Evolutionary conservation across 2,888 invertebrate genomes (phyloP).

Genomic region (Hypomecis atomaria): DNA sequence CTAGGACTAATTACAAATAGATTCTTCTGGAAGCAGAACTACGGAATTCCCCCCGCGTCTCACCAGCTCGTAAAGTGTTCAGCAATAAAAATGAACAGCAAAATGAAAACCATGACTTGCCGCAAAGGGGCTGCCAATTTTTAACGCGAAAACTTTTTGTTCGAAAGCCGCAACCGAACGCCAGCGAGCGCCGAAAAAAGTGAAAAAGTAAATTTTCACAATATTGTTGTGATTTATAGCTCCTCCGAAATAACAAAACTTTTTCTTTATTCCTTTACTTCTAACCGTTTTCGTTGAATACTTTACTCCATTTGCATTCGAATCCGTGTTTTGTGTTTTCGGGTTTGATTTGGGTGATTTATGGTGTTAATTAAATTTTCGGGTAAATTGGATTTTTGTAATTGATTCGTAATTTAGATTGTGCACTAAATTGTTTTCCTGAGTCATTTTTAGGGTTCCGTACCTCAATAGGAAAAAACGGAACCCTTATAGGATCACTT

Average conservation of each 20-base stretch:
- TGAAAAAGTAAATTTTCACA: slow-evolving; percentile 62
- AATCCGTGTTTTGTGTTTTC: slow-evolving; percentile 31
- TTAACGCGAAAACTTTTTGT: slow-evolving; percentile 61
- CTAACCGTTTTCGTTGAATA: slow-evolving; percentile 46
- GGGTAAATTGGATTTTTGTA: slow-evolving; percentile 37
- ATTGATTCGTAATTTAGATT: neutral
- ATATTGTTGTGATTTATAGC: slow-evolving; percentile 68
- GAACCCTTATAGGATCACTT: no score
- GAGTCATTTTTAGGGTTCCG: no score
- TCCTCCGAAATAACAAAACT: slow-evolving; percentile 50
- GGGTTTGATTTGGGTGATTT: slow-evolving; percentile 34
- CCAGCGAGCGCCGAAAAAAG: slow-evolving; percentile 33
- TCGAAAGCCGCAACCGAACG: slow-evolving; percentile 38
- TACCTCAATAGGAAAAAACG: no score
- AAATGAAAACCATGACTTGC: slow-evolving; percentile 51
- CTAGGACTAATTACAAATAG: no score
- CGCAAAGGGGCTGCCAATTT: slow-evolving; percentile 63
- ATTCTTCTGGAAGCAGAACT: neutral
- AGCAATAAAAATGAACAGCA: slow-evolving; percentile 45
- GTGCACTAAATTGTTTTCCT: no score
- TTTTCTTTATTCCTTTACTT: slow-evolving; percentile 50
- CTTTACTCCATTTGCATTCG: slow-evolving; percentile 50
- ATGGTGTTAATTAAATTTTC: slow-evolving; percentile 37
- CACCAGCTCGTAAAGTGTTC: slow-evolving; percentile 14
- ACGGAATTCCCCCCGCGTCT: slow-evolving; percentile 5